Evolutionary conservation across 2,113 vertebrate genomes (phyloP), one percentile per base, ranked within the genome.

Genomic region (Phrynocephalus versicolor): DNA sequence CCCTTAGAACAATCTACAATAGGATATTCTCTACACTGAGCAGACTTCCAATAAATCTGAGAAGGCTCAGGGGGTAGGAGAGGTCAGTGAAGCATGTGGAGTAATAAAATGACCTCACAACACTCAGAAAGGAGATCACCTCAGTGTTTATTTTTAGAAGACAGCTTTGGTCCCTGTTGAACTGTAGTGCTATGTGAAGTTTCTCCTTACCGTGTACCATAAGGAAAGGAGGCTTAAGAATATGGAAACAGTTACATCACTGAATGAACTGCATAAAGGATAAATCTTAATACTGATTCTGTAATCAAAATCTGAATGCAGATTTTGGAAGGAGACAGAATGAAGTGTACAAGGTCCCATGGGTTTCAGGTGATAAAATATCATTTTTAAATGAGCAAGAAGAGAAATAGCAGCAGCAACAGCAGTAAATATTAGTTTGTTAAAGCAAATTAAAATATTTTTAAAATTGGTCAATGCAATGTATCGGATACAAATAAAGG

Each of bases 101-200:
- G 85, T 85, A 94, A 91, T 90, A 89, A 70, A 90, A 90, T 90
- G 78, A 94, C 91, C 89, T 91, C 91, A 91, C 41, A 91, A 85
- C 60, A 74, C 69, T 88, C 85, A 91, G 90, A 91, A 94, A 90
- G 83, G 87, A 87, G 86, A 91, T 85, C 73, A 88, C 75, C 85
- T 86, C 86, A 82, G 86, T 92, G 88, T 94, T 94, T 95, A 94
- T 94, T 94, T 94, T 95, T 90, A 92, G 90, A 91, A 77, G 88
- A 91, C 82, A 89, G 90, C 14, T 60, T 71, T 45, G 37, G 60
- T 78, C 90, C 81, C 65, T 83, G 51, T 90, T 87, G 89, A 88
- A 83, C 62, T 88, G 86, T 86, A 74, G 87, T 91, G 89, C 87
- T 70, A 72, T 87, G 85, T 88, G 91, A 70, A 90, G 85, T 82